Evolutionary conservation across 2,113 vertebrate species (phyloP), one percentile per base, ranked within the genome.

Genomic region (Ptyas mucosa): DNA sequence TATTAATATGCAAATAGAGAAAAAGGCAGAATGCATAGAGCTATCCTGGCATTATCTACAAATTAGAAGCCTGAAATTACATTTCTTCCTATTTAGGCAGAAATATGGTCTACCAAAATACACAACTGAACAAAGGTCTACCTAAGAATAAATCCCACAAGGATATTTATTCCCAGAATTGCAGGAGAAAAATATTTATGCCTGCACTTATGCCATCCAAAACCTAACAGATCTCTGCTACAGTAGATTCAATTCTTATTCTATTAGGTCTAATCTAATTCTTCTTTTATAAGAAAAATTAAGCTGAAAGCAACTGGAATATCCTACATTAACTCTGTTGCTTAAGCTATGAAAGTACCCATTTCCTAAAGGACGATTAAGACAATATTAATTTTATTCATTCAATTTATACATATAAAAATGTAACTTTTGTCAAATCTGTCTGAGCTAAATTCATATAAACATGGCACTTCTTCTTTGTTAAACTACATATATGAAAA

Each of bases 1-100:
- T 89, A 93, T 99, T 98, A 99, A 97, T 98, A 97, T 88, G 97
- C 43, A 96, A 93, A 95, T 94, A 93, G 86, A 88, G 29, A 11
- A 91, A 53, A 90, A 92, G 92, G 92, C 57, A 90, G 18, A 91
- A 49, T 94, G 88, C 94, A 94, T 95, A 96, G 96, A 97, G 96
- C 96, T 97, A 98, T 96, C 96, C 97, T 93, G 96, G 94, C 92
- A 85, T 88, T 24, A 85, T 85, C 88, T 23, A 46, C 15, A 8
- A 87, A 89, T 85, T 85, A 81, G 75, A 81, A 18, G 15, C 75
- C 34, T 81, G 75, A 43, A 39, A 43, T 9, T 81, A 81, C 34
- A 43, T 81, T 81, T 43, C 18, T 81, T 81, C 34, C 18, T 81
- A 81, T 43, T 81, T 81, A 81, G 18, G 75, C 18, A 81, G 34